Conservation (phyloP, 2,113 vertebrate genomes). For the Calyptommatus sinebrachiatus region DNA sequence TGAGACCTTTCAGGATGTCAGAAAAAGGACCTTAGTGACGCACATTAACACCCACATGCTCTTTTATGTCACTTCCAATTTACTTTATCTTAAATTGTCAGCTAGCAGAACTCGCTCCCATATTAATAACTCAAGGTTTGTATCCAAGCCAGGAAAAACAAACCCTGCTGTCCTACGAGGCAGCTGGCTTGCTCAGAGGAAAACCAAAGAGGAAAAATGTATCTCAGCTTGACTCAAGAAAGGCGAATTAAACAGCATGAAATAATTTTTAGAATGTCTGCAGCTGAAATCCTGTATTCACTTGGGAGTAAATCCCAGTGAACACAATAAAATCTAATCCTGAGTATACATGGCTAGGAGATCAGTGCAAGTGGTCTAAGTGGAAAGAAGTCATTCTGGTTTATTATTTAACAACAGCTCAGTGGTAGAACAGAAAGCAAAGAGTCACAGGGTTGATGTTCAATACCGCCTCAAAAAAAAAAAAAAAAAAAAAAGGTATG, state of each 20-base stretch:
- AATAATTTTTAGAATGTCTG: constrained; percentile 7
- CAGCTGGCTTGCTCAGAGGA: constrained; percentile 62
- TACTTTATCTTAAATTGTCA: constrained; percentile 78
- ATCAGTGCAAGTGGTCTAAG: background rate
- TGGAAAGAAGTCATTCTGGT: no score
- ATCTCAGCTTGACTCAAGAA: constrained; percentile 36
- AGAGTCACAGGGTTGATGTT: no score
- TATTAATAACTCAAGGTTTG: constrained; percentile 75
- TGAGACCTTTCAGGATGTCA: constrained; percentile 70
- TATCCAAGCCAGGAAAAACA: constrained; percentile 73
- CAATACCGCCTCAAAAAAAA: no score
- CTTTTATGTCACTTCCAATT: constrained; percentile 75
- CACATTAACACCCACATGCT: constrained; percentile 70
- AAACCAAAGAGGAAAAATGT: constrained; percentile 49
- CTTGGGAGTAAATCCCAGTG: background rate
- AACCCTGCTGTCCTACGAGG: constrained; percentile 62
- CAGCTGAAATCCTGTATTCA: background rate
- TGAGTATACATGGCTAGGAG: background rate
- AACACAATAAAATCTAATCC: background rate
- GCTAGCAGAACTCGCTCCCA: constrained; percentile 65
- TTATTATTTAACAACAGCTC: no score
- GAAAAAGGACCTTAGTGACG: constrained; percentile 64
- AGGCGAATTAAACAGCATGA: constrained; percentile 34
- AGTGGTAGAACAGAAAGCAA: no score
- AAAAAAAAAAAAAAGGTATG: no score